A percentile compares a stretch with the other conserved stretches of the same genome.
Conservation (phyloP, 2,113 vertebrate genomes). For the Zosterops borbonicus region DNA sequence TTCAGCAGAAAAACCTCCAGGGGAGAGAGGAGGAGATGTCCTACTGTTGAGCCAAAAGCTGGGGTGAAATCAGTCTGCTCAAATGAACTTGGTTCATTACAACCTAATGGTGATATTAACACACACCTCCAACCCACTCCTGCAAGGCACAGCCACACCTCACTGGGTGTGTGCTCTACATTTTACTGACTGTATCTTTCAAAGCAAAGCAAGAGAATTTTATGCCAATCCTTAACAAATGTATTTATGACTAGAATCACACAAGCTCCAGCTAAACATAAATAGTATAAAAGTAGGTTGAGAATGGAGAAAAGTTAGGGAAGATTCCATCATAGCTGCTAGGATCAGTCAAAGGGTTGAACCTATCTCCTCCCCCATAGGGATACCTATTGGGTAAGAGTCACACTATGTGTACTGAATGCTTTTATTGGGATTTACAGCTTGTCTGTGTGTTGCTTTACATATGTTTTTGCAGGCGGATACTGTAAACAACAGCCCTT, state of each 20-base stretch:
- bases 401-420: neutral
- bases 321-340: rapidly evolving
- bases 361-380: rapidly evolving
- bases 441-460: neutral
- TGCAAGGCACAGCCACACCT: neutral
- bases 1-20: neutral
- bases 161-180: rapidly evolving
- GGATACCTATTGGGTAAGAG: neutral
- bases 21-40: neutral
- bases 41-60: neutral
- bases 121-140: neutral
- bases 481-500: neutral
- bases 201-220: neutral
- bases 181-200: neutral
- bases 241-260: rapidly evolving
- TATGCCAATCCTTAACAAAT: neutral
- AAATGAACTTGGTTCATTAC: neutral
- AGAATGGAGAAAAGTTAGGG: neutral
- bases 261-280: neutral
- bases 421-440: neutral
- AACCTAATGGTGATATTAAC: neutral
- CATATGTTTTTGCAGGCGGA: neutral
- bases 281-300: neutral
- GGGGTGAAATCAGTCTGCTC: neutral
- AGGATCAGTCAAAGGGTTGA: neutral